Conservation (phyloP, 2,888 invertebrate genomes). For the Hypena proboscidalis region DNA sequence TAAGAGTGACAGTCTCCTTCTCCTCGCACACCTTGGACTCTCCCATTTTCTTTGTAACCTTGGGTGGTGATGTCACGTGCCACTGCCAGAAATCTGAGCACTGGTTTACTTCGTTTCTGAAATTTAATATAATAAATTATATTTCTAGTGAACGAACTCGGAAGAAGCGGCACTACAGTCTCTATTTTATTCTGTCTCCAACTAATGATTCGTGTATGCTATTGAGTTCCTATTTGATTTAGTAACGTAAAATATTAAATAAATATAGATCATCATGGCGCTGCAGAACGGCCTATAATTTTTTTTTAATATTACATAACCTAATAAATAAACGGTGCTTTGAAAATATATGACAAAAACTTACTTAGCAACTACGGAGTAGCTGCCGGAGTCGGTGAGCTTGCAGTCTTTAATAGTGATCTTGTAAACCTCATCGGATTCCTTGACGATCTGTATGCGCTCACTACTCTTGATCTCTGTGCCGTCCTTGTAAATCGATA, state of each 20-base stretch:
- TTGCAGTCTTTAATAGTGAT: conserved; percentile 89
- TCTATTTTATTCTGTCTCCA: too few species aligned
- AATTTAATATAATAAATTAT: not conserved
- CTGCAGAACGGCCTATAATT: too few species aligned
- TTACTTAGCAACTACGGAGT: conserved; percentile 92
- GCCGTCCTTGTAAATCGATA: conserved; percentile 95
- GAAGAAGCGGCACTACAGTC: too few species aligned
- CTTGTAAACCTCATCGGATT: conserved; percentile 88
- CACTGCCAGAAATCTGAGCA: conserved; percentile 96
- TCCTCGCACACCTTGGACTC: conserved; percentile 89
- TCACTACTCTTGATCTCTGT: conserved; percentile 90
- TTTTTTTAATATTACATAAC: too few species aligned
- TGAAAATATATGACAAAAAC: conserved; percentile 31
- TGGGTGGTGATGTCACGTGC: conserved; percentile 92
- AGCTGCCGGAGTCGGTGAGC: conserved; percentile 93
- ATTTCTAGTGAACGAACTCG: too few species aligned
- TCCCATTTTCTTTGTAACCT: conserved; percentile 89
- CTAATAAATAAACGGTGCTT: too few species aligned
- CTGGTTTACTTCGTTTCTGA: conserved; percentile 92
- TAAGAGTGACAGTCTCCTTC: conserved; percentile 90
- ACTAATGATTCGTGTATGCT: too few species aligned
- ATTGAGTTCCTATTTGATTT: too few species aligned
- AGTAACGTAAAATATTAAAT: too few species aligned
- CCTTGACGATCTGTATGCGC: conserved; percentile 89
- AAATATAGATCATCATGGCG: too few species aligned